Conservation (phyloP, 53 echinoderm and acorn worm genomes). For the Zoroaster sp. region DNA sequence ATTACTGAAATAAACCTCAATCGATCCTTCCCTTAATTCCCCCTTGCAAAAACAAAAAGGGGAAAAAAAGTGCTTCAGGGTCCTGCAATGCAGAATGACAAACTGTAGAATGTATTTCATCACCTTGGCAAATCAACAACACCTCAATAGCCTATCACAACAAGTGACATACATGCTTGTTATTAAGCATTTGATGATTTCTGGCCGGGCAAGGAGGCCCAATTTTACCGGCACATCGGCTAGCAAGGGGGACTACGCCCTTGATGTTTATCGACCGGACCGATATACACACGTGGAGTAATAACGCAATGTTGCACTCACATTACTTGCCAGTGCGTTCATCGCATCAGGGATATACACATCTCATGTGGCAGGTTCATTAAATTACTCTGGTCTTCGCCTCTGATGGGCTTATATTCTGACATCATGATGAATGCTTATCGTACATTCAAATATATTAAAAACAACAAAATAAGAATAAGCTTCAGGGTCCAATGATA, state of each 20-base stretch:
- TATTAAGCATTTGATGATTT: no score
- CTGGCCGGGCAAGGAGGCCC: no score
- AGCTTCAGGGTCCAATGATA: no score
- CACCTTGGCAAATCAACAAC: background rate
- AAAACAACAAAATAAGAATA: background rate
- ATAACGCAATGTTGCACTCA: background rate
- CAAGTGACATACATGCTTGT: no score
- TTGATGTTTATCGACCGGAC: background rate
- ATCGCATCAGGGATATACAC: background rate
- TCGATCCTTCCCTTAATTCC: background rate
- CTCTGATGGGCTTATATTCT: background rate
- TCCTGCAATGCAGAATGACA: background rate
- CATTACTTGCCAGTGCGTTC: background rate
- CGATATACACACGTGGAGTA: background rate
- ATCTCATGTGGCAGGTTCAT: background rate
- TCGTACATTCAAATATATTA: background rate
- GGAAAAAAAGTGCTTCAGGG: background rate
- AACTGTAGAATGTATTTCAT: background rate
- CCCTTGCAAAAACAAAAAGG: background rate
- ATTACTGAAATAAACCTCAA: background rate
- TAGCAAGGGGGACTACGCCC: background rate
- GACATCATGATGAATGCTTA: background rate
- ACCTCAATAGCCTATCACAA: background rate
- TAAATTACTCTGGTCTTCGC: background rate
- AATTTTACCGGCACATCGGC: no score